Conservation (phyloP, 1,140 invertebrate genomes). For the Cyrtorhinus lividipennis region DNA sequence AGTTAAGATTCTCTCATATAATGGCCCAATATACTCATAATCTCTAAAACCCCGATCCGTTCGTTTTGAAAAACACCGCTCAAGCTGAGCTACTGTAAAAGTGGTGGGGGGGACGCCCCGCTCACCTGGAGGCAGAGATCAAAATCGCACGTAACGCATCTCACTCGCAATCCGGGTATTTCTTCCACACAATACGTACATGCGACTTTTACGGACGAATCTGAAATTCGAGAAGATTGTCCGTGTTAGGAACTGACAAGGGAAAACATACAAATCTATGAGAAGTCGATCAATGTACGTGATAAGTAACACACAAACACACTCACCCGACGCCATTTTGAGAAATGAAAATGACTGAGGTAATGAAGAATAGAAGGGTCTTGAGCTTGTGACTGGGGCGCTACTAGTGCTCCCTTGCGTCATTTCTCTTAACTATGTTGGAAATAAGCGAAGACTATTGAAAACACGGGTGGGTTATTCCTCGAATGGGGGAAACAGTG, state of each 20-base stretch:
- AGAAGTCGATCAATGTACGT: not conserved
- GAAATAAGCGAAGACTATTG: no score
- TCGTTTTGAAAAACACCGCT: not conserved
- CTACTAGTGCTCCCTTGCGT: no score
- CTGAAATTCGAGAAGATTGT: conserved; percentile 29
- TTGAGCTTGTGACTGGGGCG: no score
- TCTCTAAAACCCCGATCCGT: not conserved
- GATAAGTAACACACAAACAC: not conserved
- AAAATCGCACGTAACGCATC: conserved; percentile 78
- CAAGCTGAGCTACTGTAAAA: not conserved
- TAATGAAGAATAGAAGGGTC: no score
- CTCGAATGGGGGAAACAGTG: no score
- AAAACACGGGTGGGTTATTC: no score
- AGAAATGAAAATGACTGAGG: no score
- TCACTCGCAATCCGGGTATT: conserved; percentile 67
- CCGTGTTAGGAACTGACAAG: not conserved
- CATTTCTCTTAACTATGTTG: no score
- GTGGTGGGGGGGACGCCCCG: conserved; percentile 19
- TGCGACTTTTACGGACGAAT: conserved; percentile 62
- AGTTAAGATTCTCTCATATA: not conserved
- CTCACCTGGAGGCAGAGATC: conserved; percentile 83
- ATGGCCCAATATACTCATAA: not conserved
- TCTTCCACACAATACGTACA: conserved; percentile 88
- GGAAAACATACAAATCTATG: conserved; percentile 1
- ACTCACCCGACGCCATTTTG: conserved; percentile 20